A percentile compares a stretch with the other conserved stretches of the same genome.
Evolutionary conservation across 2,888 invertebrate genomes (phyloP).

Genomic region (Meloe dianella): DNA sequence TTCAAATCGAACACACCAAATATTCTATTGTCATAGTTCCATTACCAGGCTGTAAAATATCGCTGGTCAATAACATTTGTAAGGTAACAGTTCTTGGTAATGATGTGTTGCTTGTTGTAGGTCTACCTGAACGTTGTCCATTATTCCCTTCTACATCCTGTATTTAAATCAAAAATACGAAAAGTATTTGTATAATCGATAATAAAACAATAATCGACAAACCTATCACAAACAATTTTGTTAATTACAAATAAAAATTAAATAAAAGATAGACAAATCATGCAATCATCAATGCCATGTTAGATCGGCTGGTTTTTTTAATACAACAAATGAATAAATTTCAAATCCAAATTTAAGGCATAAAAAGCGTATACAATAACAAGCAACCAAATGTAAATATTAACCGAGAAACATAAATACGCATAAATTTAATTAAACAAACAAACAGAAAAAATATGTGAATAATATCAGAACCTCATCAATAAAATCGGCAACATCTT

Average conservation of each 20-base stretch:
- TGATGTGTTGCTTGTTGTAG: conserved; percentile 44
- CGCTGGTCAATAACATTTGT: conserved; percentile 84
- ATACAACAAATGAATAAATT: background rate
- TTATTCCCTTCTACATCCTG: conserved; percentile 53
- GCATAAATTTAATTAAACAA: background rate
- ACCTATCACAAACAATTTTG: background rate
- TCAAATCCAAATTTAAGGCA: conserved; percentile 3
- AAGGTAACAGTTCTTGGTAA: conserved; percentile 72
- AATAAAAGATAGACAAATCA: background rate
- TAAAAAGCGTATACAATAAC: conserved; percentile 25
- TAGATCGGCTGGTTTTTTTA: too few species aligned
- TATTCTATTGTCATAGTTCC: conserved; percentile 90
- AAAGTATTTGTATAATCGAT: background rate
- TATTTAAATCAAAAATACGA: background rate
- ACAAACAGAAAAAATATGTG: conserved; percentile 26
- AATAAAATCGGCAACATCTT: conserved; percentile 64
- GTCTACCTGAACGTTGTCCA: conserved; percentile 46
- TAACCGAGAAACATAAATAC: background rate
- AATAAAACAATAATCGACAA: background rate
- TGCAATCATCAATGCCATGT: conserved; percentile 3
- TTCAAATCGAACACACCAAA: conserved; percentile 65
- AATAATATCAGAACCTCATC: conserved; percentile 60
- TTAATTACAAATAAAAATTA: background rate
- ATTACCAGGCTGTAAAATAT: conserved; percentile 82
- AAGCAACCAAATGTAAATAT: conserved; percentile 17